Percentiles rank a stretch among this genome's conserved stretches.
Evolutionary conservation across 2,797 vertebrate genomes (phyloP).

Genomic region (Erethizon dorsatum): DNA sequence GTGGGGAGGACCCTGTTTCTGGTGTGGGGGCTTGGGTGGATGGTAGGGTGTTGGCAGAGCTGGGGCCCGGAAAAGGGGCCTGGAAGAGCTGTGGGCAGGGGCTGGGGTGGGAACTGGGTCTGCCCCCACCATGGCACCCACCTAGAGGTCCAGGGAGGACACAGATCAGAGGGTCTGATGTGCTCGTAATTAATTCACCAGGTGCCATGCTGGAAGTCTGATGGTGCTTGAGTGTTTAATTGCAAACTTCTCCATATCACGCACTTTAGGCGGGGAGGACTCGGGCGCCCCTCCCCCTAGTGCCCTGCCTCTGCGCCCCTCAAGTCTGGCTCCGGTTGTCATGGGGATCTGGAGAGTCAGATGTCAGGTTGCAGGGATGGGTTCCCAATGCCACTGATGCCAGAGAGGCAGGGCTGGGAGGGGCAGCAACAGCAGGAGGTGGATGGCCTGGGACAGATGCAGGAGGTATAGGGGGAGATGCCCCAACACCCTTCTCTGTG

Average conservation of each 20-base stretch:
- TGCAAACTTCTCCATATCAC: slow-evolving; percentile 97
- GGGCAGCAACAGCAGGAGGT: neutral
- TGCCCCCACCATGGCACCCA: neutral
- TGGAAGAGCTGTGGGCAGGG: neutral
- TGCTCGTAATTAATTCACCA: slow-evolving; percentile 96
- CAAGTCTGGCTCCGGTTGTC: rapidly evolving
- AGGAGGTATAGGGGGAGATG: rapidly evolving
- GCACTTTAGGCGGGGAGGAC: slow-evolving; percentile 97
- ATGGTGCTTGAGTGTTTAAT: slow-evolving; percentile 98
- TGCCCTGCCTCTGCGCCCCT: neutral
- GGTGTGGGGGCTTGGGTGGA: neutral
- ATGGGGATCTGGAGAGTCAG: slow-evolving; percentile 76
- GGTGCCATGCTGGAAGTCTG: slow-evolving; percentile 95
- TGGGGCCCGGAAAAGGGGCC: neutral
- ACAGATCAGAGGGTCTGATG: slow-evolving; percentile 96
- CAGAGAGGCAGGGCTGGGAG: neutral
- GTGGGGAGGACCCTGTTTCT: neutral
- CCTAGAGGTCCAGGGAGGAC: slow-evolving; percentile 84
- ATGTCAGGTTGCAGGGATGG: neutral
- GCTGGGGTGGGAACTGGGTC: neutral
- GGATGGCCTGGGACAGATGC: rapidly evolving
- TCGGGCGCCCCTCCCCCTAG: slow-evolving; percentile 92
- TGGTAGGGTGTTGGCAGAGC: neutral
- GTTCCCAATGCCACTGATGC: neutral
- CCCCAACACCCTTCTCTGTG: neutral